Percentiles rank a stretch among this genome's conserved stretches.
phyloP scores from a whole-genome alignment of 2,888 invertebrate genomes.

The Morinoia aosen region DNA sequence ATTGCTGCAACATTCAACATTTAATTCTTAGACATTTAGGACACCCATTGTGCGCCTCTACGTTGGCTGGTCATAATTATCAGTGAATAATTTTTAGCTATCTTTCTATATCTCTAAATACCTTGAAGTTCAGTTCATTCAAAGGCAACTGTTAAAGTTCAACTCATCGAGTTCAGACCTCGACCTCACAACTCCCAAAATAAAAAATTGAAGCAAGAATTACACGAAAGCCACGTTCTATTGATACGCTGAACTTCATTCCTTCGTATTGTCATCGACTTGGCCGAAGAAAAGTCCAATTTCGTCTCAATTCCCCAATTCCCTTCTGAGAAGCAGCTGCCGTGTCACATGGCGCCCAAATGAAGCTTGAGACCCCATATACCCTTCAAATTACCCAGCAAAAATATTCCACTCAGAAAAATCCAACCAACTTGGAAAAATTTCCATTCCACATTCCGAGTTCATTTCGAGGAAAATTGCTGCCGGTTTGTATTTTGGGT shows the following conservation, averaged over 20 bases:
- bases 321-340: conserved; percentile 8
- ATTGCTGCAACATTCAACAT: too few relatives aligned
- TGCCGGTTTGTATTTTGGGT: conserved; percentile 14
- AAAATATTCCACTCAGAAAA: conserved; percentile 29
- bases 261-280: conserved; percentile 19
- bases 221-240: conserved; percentile 8
- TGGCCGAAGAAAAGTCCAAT: conserved; percentile 14
- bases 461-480: conserved; percentile 44
- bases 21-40: neutral
- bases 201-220: neutral
- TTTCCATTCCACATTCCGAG: conserved; percentile 38
- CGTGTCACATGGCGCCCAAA: conserved; percentile 40
- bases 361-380: conserved; percentile 34
- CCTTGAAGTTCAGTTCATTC: neutral
- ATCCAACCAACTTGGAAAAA: neutral
- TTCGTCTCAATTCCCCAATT: conserved; percentile 21
- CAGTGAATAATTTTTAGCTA: neutral
- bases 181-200: neutral
- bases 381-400: conserved; percentile 46
- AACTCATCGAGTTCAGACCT: neutral
- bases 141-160: neutral
- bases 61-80: neutral
- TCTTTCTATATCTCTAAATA: neutral
- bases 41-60: neutral
- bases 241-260: conserved; percentile 21